phyloP scores from a whole-genome alignment of 2,797 vertebrate genomes.

The Lates japonicus region DNA sequence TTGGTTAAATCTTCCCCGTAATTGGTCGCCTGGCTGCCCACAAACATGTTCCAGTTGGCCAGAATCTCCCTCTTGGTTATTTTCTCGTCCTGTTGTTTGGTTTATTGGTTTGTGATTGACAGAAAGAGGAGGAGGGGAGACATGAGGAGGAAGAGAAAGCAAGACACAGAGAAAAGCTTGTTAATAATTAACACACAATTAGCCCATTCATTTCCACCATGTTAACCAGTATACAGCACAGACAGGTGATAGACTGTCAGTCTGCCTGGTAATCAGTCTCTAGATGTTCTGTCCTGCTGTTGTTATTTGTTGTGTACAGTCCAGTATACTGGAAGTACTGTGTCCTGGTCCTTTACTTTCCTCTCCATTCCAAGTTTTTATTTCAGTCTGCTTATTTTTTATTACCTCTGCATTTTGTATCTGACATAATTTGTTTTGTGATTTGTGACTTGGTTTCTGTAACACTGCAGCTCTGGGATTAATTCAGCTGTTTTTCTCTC shows the following conservation, averaged over 20 bases:
- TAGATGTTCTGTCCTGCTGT: neutral
- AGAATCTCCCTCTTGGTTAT: slow-evolving; percentile 93
- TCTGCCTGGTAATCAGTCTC: no score
- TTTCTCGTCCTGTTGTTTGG: slow-evolving; percentile 87
- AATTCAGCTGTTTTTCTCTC: no score
- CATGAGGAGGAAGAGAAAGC: slow-evolving; percentile 9
- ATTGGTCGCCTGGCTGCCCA: slow-evolving; percentile 95
- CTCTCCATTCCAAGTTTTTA: neutral
- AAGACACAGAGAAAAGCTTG: slow-evolving; percentile 33
- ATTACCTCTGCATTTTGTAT: no score
- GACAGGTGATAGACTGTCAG: neutral
- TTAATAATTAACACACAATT: slow-evolving; percentile 72
- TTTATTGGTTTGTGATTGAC: slow-evolving; percentile 61
- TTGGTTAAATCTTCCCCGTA: slow-evolving; percentile 94
- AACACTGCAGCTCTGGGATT: neutral
- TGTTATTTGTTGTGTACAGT: no score
- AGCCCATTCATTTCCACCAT: slow-evolving; percentile 37
- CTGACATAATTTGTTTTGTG: neutral
- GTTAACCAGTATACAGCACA: neutral
- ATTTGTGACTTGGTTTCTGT: neutral
- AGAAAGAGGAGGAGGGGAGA: slow-evolving; percentile 18
- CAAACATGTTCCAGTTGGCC: slow-evolving; percentile 96
- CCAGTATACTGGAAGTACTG: no score
- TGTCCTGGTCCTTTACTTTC: neutral
- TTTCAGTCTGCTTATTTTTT: neutral